phyloP scores from a whole-genome alignment of 2,797 vertebrate genomes.

The Saguinus oedipus region DNA sequence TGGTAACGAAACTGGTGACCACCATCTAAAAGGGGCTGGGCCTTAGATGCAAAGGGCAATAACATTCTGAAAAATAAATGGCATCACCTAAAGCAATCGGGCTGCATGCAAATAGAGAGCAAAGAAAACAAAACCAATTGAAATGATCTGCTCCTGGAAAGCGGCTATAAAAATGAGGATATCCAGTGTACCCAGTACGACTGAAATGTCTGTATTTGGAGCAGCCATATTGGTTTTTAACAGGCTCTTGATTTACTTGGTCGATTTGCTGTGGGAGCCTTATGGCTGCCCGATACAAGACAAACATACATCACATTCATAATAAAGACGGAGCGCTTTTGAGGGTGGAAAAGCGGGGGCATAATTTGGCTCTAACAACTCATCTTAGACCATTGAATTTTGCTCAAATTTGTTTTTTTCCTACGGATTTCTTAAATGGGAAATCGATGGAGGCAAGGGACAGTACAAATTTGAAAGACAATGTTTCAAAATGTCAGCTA shows the following conservation, averaged over 20 bases:
- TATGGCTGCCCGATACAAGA: not conserved
- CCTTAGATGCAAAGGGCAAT: not conserved
- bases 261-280: constrained; percentile 39
- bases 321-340: constrained; percentile 59
- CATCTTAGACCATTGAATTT: constrained; percentile 76
- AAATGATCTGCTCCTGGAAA: constrained; percentile 52
- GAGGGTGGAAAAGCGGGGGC: not conserved
- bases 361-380: constrained; percentile 61
- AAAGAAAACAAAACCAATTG: constrained; percentile 39
- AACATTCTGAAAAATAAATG: constrained; percentile 37
- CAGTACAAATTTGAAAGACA: constrained; percentile 81
- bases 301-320: constrained; percentile 61
- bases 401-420: constrained; percentile 80
- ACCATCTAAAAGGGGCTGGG: not conserved
- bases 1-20: not conserved
- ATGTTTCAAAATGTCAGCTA: constrained; percentile 86
- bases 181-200: not conserved
- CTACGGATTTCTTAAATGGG: constrained; percentile 78
- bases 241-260: constrained; percentile 58
- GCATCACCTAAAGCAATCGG: constrained; percentile 6
- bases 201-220: constrained; percentile 39
- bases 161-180: constrained; percentile 38
- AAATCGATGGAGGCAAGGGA: constrained; percentile 83
- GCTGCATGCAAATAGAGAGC: not conserved
- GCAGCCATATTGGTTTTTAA: constrained; percentile 56